Evolutionary conservation across 2,113 vertebrate species (phyloP), one percentile per base, ranked within the genome.

Genomic region (Notothenia rossii): DNA sequence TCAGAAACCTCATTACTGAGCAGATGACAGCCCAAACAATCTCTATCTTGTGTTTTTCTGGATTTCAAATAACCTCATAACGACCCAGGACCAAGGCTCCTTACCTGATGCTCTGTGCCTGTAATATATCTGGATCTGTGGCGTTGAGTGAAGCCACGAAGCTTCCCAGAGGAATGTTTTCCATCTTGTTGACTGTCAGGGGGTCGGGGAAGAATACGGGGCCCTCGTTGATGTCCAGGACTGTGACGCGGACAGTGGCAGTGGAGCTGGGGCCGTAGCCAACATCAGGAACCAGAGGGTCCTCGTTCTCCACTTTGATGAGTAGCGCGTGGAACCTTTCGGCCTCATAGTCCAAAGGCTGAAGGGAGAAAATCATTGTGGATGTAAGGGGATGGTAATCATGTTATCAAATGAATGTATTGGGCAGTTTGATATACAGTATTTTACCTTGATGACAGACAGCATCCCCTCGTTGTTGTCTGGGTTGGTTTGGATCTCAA

Each of bases 401-500:
- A 12, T 48, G 5, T 55, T 1, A 22, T 36, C 15, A 17, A 1
- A 25, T n/a, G 8, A 17, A 56, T 14, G 50, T 0, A 20, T n/a
- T 1, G 2, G 4, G 7, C 11, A 5, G 7, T 29, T 53, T 40
- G 10, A 8, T 46, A 5, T 8, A 29, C 29, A 29, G 29, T 29
- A 17, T 10, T 48, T 91, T 92, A 99, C 98, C 94, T 99, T 99
- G 87, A 98, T 94, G 0, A 99, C 97, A 0, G 96, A 97, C 12
- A 99, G 94, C 97, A 99, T 99, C 46, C 98, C 98, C 86, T 99
- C 98, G 0, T 99, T 99, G 75, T 96, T 98, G 85, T 97, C 95
- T 0, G 96, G 96, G 84, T 99, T 99, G 74, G 98, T 99, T 60
- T 97, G 96, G 79, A 99, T 96, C 83, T 98, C 95, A 8, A 99